Evolutionary conservation across 2,888 invertebrate species (phyloP).

Genomic region (Sarcophaga rosellei): DNA sequence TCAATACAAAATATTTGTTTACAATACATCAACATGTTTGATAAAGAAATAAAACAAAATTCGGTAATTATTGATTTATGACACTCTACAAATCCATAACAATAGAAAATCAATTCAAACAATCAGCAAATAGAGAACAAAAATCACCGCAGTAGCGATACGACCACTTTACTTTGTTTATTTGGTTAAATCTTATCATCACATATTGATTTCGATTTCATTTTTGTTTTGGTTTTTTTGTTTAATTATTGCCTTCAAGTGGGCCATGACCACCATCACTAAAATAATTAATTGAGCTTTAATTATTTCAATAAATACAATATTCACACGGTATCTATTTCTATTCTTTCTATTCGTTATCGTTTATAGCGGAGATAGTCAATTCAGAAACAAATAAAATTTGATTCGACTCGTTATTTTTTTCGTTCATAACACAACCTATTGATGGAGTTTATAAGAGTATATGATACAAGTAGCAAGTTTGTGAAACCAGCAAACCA

Average conservation of each 20-base stretch:
- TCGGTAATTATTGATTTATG: constrained; percentile 67
- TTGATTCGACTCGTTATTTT: no score
- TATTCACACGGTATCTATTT: background rate
- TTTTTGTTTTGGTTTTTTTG: background rate
- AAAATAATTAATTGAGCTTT: constrained; percentile 62
- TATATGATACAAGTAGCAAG: no score
- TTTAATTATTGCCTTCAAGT: constrained; percentile 40
- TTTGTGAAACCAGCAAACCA: no score
- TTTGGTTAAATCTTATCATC: constrained; percentile 65
- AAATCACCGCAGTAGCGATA: constrained; percentile 42
- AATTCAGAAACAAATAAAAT: background rate
- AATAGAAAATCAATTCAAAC: constrained; percentile 37
- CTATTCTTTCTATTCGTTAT: background rate
- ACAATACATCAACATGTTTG: constrained; percentile 43
- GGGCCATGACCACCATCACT: constrained; percentile 66
- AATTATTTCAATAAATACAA: constrained; percentile 55
- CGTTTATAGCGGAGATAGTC: background rate
- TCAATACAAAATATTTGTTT: constrained; percentile 51
- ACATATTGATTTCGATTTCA: constrained; percentile 40
- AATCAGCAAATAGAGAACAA: constrained; percentile 30
- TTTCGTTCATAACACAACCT: no score
- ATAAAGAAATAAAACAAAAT: constrained; percentile 36
- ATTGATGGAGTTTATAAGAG: no score
- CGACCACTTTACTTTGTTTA: constrained; percentile 55
- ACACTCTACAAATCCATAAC: constrained; percentile 49